Evolutionary conservation across 2,888 invertebrate genomes (phyloP).

Genomic region (Hemistola chrysoprasaria): DNA sequence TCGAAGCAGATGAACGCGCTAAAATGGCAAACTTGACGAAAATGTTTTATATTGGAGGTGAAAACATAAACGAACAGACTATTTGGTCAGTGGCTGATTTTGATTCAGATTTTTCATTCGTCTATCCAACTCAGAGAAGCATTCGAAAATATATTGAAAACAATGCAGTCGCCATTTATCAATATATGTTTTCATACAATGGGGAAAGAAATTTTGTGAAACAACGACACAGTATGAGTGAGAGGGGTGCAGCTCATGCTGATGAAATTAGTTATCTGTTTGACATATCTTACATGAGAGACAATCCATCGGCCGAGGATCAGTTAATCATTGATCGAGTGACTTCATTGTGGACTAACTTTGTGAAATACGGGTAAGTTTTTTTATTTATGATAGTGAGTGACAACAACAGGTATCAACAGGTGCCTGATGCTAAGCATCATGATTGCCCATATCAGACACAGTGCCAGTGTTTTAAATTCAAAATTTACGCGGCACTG

Average conservation of each 20-base stretch:
- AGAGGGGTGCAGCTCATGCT: conserved; percentile 41
- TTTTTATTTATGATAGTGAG: conserved; percentile 1
- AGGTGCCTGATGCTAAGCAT: too few species aligned
- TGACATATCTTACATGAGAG: conserved; percentile 36
- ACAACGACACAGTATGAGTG: conserved; percentile 33
- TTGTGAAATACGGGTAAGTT: conserved; percentile 48
- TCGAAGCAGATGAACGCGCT: conserved; percentile 28
- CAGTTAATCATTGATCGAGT: conserved; percentile 44
- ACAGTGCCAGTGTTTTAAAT: too few species aligned
- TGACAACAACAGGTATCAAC: too few species aligned
- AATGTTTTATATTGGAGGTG: conserved; percentile 55
- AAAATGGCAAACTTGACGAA: conserved; percentile 38
- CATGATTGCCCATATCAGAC: too few species aligned
- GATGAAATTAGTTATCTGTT: conserved; percentile 52
- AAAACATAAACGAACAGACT: conserved; percentile 31
- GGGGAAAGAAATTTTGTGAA: conserved; percentile 51
- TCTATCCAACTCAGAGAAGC: conserved; percentile 38
- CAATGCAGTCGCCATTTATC: conserved; percentile 39
- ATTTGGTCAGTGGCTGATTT: conserved; percentile 38
- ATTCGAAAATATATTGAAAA: conserved; percentile 41
- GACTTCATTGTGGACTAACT: conserved; percentile 51
- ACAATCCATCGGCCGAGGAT: conserved; percentile 36
- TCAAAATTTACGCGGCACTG: too few species aligned
- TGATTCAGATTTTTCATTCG: conserved; percentile 43
- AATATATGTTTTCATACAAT: conserved; percentile 51